These are phyloP conservation scores for Sphaeridia pumilis DNA, from an alignment of 2,888 invertebrate species.

Conservation along the genomic window DNA sequence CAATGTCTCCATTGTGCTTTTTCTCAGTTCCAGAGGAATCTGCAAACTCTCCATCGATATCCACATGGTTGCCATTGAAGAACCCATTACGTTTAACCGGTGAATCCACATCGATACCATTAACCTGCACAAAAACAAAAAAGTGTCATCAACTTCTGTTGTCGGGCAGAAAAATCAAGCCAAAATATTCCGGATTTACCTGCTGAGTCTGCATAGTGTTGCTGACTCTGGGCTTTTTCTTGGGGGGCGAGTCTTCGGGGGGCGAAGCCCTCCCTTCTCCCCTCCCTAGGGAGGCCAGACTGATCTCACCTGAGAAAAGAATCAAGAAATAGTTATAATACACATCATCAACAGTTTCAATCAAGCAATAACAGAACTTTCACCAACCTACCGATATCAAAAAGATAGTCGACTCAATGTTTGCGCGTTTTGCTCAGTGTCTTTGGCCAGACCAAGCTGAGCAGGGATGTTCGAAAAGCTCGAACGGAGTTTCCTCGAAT, in stretches of 20 bases:
- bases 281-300: conserved; percentile 37
- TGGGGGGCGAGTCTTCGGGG: conserved; percentile 36
- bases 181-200: too few species aligned
- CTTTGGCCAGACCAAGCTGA: too few species aligned
- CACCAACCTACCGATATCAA: neutral
- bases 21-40: conserved; percentile 20
- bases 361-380: too few species aligned
- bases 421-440: too few species aligned
- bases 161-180: too few species aligned
- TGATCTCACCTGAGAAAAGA: conserved; percentile 34
- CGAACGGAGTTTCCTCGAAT: too few species aligned
- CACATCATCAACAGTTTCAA: neutral
- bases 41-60: conserved; percentile 25
- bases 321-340: too few species aligned
- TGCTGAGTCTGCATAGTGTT: conserved; percentile 35
- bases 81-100: conserved; percentile 34
- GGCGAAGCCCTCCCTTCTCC: conserved; percentile 36
- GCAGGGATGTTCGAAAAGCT: too few species aligned
- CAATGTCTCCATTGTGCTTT: conserved; percentile 75
- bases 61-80: conserved; percentile 31
- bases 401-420: neutral
- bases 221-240: conserved; percentile 35
- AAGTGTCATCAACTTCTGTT: too few species aligned
- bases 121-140: too few species aligned
- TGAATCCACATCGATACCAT: conserved; percentile 28